Conservation (phyloP, 2,113 vertebrate species). For the Ammodytes dubius region DNA sequence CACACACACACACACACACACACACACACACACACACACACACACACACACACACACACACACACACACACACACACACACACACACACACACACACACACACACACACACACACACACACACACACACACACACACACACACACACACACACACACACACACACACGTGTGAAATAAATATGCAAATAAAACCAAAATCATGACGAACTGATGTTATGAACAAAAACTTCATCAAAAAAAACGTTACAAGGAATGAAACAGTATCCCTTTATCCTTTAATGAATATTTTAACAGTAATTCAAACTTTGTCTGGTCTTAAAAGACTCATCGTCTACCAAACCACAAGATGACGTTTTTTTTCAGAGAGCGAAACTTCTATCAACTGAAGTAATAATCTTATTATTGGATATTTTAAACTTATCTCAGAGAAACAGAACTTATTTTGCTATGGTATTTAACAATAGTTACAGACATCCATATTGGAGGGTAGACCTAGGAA, state of each 20-base stretch:
- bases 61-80: constrained; percentile 32
- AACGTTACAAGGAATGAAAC: neutral
- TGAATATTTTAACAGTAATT: neutral
- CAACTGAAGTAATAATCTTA: no score
- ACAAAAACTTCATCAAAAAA: neutral
- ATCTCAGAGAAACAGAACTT: neutral
- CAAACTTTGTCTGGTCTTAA: neutral
- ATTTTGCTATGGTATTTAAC: no score
- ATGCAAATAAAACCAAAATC: neutral
- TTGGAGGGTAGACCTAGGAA: neutral
- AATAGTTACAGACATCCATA: neutral
- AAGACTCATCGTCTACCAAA: neutral
- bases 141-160: constrained; percentile 20
- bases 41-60: constrained; percentile 19
- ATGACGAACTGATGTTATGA: neutral
- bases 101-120: constrained; percentile 3
- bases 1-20: neutral
- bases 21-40: constrained; percentile 11
- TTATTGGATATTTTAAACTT: neutral
- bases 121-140: constrained; percentile 25
- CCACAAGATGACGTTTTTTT: neutral
- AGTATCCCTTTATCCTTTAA: neutral
- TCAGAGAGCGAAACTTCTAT: neutral
- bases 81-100: neutral
- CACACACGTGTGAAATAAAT: neutral